Evolutionary conservation across 2,888 invertebrate genomes (phyloP).

Genomic region (Deroplatys truncata): DNA sequence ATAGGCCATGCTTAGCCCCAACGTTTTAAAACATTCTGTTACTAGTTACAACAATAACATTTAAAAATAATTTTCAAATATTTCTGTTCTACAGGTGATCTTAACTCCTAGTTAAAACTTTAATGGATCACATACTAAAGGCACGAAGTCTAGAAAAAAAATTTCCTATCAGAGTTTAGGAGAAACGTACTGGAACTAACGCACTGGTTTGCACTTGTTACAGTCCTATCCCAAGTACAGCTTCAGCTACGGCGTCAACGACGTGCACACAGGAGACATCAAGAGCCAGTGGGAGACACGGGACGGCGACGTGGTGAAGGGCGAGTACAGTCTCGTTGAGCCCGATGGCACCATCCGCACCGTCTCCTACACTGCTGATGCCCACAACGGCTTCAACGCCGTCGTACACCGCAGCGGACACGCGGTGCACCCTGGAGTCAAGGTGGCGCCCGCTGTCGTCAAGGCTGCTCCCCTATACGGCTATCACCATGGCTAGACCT

Average conservation of each 20-base stretch:
- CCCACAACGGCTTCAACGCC: slow-evolving; percentile 36
- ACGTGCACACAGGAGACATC: slow-evolving; percentile 10
- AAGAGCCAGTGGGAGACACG: slow-evolving; percentile 15
- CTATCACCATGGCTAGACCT: neutral
- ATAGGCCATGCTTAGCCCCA: too few species aligned
- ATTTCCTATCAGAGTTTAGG: too few species aligned
- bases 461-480: neutral
- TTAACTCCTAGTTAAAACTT: too few species aligned
- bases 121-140: too few species aligned
- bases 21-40: too few species aligned
- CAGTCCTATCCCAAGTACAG: slow-evolving; percentile 11
- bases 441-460: slow-evolving; percentile 14
- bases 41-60: too few species aligned
- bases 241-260: slow-evolving; percentile 17
- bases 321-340: slow-evolving; percentile 15
- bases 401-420: slow-evolving; percentile 34
- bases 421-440: slow-evolving; percentile 22
- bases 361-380: slow-evolving; percentile 36
- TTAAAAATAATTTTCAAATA: too few species aligned
- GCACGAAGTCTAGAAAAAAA: too few species aligned
- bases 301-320: slow-evolving; percentile 14
- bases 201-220: neutral
- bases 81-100: too few species aligned
- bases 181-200: too few species aligned
- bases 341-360: slow-evolving; percentile 21